Percentiles rank a stretch among this genome's conserved stretches.
These are phyloP conservation scores for Drosophila malerkotliana DNA, from an alignment of 1,140 invertebrate genomes.

Conservation along the genomic window DNA sequence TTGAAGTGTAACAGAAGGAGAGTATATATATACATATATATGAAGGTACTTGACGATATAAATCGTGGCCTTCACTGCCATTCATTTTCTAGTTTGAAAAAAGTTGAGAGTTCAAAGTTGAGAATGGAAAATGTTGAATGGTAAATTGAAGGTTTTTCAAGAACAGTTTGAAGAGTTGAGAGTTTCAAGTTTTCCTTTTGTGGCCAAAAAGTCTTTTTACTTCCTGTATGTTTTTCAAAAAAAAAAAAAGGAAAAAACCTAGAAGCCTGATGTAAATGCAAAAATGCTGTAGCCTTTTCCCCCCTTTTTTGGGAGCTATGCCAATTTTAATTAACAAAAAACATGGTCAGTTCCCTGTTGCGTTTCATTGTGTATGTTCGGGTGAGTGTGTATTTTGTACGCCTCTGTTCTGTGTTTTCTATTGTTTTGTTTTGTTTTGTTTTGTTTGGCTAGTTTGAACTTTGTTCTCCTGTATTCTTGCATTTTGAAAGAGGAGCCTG, in stretches of 20 bases:
- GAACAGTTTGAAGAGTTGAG: no score
- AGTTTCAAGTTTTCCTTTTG: background rate
- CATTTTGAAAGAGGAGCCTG: constrained; percentile 1
- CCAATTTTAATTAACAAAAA: constrained; percentile 80
- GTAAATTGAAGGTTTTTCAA: background rate
- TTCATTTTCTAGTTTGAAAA: constrained; percentile 4
- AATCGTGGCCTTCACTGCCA: constrained; percentile 12
- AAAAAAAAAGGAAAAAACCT: constrained; percentile 4
- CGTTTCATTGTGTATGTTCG: background rate
- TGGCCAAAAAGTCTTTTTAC: constrained; percentile 17
- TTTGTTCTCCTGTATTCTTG: constrained; percentile 23
- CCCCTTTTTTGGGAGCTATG: constrained; percentile 38
- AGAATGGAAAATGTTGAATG: background rate
- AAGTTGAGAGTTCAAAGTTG: background rate
- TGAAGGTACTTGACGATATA: background rate
- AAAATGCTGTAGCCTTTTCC: constrained; percentile 41
- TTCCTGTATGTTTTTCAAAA: constrained; percentile 2
- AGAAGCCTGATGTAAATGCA: constrained; percentile 46
- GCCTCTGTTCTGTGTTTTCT: constrained; percentile 4
- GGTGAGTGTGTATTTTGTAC: constrained; percentile 14
- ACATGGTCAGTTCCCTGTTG: constrained; percentile 68
- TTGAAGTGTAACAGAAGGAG: background rate
- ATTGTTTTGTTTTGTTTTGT: constrained; percentile 44
- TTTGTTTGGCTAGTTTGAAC: constrained; percentile 46
- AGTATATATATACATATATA: background rate